phyloP scores from a whole-genome alignment of 92 coral and sea anemone species.

The Epizoanthus fatuus region DNA sequence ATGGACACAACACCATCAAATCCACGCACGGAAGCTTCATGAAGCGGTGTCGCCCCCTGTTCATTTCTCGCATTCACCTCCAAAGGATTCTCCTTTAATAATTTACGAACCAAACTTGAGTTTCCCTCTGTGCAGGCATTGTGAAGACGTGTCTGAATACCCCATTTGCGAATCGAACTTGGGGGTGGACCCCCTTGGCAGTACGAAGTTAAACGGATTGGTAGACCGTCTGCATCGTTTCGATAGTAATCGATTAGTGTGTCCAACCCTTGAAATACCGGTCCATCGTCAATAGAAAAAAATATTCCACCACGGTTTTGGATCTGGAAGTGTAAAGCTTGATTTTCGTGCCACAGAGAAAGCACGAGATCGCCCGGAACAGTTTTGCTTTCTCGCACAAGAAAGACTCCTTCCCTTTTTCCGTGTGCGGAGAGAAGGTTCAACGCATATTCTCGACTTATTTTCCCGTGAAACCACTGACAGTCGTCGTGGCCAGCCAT shows the following conservation, averaged over 20 bases:
- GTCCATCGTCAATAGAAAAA: constrained; percentile 97
- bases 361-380: constrained; percentile 91
- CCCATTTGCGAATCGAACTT: constrained; percentile 85
- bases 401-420: constrained; percentile 92
- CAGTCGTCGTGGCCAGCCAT: constrained; percentile 63
- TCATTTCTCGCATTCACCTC: constrained; percentile 89
- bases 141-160: constrained; percentile 82
- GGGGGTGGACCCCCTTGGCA: constrained; percentile 95
- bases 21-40: constrained; percentile 83
- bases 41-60: constrained; percentile 89
- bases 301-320: constrained; percentile 91
- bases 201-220: constrained; percentile 79
- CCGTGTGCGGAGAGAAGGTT: constrained; percentile 86
- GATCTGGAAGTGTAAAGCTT: constrained; percentile 96
- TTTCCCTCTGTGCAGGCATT: constrained; percentile 90
- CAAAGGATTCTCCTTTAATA: constrained; percentile 78
- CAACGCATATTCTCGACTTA: constrained; percentile 91
- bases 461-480: constrained; percentile 94
- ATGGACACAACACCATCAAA: constrained; percentile 76
- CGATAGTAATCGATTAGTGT: constrained; percentile 89
- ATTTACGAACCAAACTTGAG: constrained; percentile 72
- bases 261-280: constrained; percentile 92
- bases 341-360: constrained; percentile 91
- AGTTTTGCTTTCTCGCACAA: constrained; percentile 92
- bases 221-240: constrained; percentile 93